Base-by-base conservation (phyloP, 2,113 vertebrate species). In the Oreochromis tanganicae region DNA sequence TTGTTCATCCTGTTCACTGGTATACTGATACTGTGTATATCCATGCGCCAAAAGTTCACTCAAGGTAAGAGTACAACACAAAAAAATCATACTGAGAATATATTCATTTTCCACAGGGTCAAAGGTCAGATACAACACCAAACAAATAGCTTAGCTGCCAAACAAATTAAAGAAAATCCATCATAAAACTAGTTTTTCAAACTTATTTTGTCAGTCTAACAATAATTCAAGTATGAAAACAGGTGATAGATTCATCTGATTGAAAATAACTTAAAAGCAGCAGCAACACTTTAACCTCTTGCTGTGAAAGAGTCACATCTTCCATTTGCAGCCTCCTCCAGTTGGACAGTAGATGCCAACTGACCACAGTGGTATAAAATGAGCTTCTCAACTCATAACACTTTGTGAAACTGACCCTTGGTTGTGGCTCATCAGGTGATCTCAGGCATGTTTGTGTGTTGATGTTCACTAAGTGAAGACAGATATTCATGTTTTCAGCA, bases 41-140 rank as follows among this genome's bases (percentile, higher is more conserved):
- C 14, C 5, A 61, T 5, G 27, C 0, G 14, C 57, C 7, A 32
- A 61, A 56, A 0, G 14, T 61, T 32, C 0, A 34, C 16, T 61
- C 13, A 2, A 61, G 57, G 16, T 34, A 34, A 34, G 29, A 32
- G 29, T 5, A 19, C 0, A 32, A 32, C 13, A 12, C 1, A 27
- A 56, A 56, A 7, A 1, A 24, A 56, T 59, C 11, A 27, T 57
- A 14, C 9, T 57, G 24, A 57, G 54, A n/a, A 32, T 16, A 59
- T 32, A 59, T 9, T 16, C 27, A 55, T 14, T 57, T 57, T 29
- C 56, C 57, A 57, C 21, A 21, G 24, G 56, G 27, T 61, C 14
- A 61, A 1, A 2, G 29, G 27, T 61, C 57, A 2, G 3, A 17
- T 2, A 63, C 59, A 63, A 0, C 16, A 0, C 0, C 0, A 0